phyloP scores from a whole-genome alignment of 2,888 invertebrate species.

The Metopia argyrocephala region DNA sequence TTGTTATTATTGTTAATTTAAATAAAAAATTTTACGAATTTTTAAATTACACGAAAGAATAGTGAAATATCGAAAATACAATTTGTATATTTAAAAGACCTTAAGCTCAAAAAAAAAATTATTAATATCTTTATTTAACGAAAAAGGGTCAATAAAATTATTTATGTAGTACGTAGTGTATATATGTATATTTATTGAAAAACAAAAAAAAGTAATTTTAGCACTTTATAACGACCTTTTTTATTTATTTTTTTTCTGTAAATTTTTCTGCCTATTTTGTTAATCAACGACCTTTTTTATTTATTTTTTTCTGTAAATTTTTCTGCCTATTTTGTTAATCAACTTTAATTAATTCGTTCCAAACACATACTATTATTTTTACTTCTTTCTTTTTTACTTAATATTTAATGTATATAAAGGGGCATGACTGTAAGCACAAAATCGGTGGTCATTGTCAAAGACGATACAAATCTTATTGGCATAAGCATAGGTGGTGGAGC shows the following conservation, averaged over 20 bases:
- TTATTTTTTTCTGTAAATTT: no score
- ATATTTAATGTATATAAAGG: slow-evolving; percentile 80
- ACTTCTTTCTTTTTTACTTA: background rate
- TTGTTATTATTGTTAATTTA: no score
- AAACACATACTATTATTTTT: background rate
- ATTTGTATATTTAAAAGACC: no score
- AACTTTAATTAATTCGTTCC: no score
- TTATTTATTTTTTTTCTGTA: background rate
- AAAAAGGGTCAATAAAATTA: no score
- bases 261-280: background rate
- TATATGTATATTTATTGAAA: background rate
- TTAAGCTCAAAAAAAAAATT: no score
- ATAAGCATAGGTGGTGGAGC: slow-evolving; percentile 99
- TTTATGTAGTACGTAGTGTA: background rate
- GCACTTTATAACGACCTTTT: background rate
- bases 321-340: background rate
- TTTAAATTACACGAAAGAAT: no score
- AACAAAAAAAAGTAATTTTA: background rate
- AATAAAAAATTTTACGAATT: no score
- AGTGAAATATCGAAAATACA: no score
- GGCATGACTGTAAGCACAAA: slow-evolving; percentile 99
- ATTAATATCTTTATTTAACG: no score
- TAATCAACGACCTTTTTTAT: no score
- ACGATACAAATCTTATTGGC: slow-evolving; percentile 95
- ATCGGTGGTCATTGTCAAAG: slow-evolving; percentile 92